Conservation (phyloP, 2,888 invertebrate species). For the Agriopis leucophaearia region DNA sequence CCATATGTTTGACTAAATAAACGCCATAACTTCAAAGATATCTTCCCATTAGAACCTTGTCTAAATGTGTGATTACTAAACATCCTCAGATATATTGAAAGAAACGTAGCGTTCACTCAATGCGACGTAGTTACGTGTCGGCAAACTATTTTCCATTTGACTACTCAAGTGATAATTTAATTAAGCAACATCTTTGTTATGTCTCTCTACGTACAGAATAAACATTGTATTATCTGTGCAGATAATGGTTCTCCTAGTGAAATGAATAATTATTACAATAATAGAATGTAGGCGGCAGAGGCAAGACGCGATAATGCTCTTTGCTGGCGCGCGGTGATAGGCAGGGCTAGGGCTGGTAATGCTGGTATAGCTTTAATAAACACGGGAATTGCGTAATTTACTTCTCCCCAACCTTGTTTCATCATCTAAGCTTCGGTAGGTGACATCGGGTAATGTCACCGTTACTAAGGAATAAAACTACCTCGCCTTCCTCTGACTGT, state of each 20-base stretch:
- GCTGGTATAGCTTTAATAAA: slow-evolving; percentile 22
- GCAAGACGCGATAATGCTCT: slow-evolving; percentile 28
- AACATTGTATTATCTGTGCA: slow-evolving; percentile 41
- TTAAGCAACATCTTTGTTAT: slow-evolving; percentile 25
- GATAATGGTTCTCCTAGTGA: slow-evolving; percentile 43
- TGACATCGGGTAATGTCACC: slow-evolving; percentile 13
- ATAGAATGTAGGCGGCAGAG: slow-evolving; percentile 43
- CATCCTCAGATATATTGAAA: neutral
- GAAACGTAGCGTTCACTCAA: neutral
- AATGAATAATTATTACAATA: slow-evolving; percentile 49
- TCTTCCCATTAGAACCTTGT: slow-evolving; percentile 2
- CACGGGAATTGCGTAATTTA: slow-evolving; percentile 20
- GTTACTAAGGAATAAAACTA: slow-evolving; percentile 6
- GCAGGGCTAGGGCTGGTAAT: slow-evolving; percentile 13
- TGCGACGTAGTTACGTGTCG: slow-evolving; percentile 4
- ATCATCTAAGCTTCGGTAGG: slow-evolving; percentile 9
- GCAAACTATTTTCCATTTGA: slow-evolving; percentile 10
- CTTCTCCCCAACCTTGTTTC: slow-evolving; percentile 20
- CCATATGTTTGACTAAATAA: slow-evolving; percentile 9
- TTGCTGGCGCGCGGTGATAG: slow-evolving; percentile 22
- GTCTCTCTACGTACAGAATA: slow-evolving; percentile 6
- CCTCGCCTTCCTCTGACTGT: neutral
- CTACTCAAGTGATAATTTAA: slow-evolving; percentile 19
- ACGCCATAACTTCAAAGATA: slow-evolving; percentile 10
- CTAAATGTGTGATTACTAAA: neutral